These are phyloP conservation scores for Habrosyne pyritoides DNA, from an alignment of 2,888 invertebrate species.

Conservation along the genomic window DNA sequence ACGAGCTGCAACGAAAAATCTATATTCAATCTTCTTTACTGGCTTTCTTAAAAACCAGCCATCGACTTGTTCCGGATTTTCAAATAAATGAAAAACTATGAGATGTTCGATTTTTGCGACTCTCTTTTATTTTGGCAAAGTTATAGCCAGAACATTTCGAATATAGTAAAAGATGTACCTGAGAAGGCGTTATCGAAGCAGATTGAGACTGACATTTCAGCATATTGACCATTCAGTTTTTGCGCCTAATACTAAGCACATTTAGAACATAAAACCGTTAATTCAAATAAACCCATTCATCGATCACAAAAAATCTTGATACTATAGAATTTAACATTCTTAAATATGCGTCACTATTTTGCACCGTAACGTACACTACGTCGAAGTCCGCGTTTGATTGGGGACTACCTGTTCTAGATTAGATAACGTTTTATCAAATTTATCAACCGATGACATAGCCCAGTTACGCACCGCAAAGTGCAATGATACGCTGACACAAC, in stretches of 20 bases:
- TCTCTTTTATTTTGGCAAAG: no score
- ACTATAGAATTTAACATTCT: neutral
- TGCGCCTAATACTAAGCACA: neutral
- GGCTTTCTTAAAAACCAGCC: neutral
- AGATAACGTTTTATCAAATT: slow-evolving; percentile 47
- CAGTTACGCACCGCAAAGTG: slow-evolving; percentile 44
- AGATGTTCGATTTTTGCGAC: no score
- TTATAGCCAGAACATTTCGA: no score
- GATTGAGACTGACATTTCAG: no score
- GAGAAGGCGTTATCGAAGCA: no score
- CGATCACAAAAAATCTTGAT: slow-evolving; percentile 7
- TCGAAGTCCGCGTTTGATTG: slow-evolving; percentile 44
- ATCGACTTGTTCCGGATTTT: neutral
- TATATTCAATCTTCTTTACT: neutral
- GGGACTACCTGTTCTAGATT: slow-evolving; percentile 57
- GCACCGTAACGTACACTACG: slow-evolving; percentile 9
- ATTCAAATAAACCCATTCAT: neutral
- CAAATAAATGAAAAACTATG: no score
- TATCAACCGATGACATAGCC: slow-evolving; percentile 60
- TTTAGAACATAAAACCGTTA: neutral
- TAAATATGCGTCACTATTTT: neutral
- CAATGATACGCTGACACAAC: neutral
- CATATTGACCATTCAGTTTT: no score
- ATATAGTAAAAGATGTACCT: no score
- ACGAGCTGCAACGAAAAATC: slow-evolving; percentile 19